These are phyloP conservation scores for Drepana arcuata DNA, from an alignment of 1,140 invertebrate genomes.

Conservation along the genomic window DNA sequence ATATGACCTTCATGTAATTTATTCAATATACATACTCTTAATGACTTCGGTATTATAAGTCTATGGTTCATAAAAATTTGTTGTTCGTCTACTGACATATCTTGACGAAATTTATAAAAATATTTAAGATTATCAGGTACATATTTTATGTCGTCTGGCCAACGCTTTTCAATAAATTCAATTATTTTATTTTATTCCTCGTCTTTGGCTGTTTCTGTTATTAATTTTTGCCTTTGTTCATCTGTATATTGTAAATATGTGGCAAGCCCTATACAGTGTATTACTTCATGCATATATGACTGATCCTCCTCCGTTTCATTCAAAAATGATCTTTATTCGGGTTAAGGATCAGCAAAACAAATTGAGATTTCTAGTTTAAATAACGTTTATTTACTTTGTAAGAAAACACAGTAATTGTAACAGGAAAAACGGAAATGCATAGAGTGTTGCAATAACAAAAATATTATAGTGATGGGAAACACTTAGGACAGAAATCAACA, in stretches of 20 bases:
- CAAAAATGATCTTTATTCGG: no score
- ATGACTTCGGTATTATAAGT: slow-evolving; percentile 25
- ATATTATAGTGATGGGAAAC: no score
- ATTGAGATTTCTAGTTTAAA: no score
- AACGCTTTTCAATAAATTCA: slow-evolving; percentile 10
- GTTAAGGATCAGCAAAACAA: no score
- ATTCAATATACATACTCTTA: slow-evolving; percentile 22
- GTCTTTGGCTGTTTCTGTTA: slow-evolving; percentile 14
- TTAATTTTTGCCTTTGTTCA: slow-evolving; percentile 9
- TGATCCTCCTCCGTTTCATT: no score
- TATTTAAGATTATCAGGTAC: slow-evolving; percentile 12
- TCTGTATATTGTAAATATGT: slow-evolving; percentile 9
- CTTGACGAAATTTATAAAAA: slow-evolving; percentile 14
- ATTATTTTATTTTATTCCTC: slow-evolving; percentile 8
- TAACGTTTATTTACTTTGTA: no score
- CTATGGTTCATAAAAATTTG: slow-evolving; percentile 25
- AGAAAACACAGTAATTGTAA: no score
- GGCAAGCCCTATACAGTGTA: slow-evolving; percentile 7
- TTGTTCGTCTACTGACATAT: slow-evolving; percentile 13
- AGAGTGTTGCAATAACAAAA: no score
- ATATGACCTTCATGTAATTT: slow-evolving; percentile 31
- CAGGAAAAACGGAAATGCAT: no score
- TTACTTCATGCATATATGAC: slow-evolving; percentile 5
- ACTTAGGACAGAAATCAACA: no score
- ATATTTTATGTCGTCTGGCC: slow-evolving; percentile 12